Evolutionary conservation across 1,140 invertebrate species (phyloP).

Genomic region (Orussus abietinus): DNA sequence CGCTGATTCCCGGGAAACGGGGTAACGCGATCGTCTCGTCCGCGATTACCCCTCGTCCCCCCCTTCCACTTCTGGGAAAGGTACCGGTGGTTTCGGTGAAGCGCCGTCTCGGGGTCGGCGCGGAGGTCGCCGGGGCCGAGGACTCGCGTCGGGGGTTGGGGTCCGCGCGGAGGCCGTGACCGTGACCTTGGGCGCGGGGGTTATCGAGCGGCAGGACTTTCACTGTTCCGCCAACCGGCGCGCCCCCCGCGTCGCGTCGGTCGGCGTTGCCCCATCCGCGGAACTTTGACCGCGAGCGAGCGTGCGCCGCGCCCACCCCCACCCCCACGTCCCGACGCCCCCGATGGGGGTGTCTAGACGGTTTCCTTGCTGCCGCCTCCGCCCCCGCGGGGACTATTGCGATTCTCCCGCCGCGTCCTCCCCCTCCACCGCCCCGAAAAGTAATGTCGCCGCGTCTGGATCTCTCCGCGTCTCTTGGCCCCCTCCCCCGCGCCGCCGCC

Average conservation of each 20-base stretch:
- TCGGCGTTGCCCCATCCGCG: slow-evolving; percentile 43
- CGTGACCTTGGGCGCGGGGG: slow-evolving; percentile 45
- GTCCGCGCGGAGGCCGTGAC: slow-evolving; percentile 36
- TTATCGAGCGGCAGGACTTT: slow-evolving; percentile 47
- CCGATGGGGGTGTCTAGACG: slow-evolving; percentile 26
- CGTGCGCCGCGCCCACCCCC: slow-evolving; percentile 52
- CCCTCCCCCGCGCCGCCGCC: not conserved
- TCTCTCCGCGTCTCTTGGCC: slow-evolving; percentile 2
- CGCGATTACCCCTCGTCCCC: no score
- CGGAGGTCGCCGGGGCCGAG: slow-evolving; percentile 15
- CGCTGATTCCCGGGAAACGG: no score
- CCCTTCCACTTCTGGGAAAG: no score
- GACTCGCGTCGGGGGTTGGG: slow-evolving; percentile 22
- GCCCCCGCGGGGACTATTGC: not conserved
- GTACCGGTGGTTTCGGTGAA: not conserved
- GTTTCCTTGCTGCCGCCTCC: slow-evolving; percentile 1
- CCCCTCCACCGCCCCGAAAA: slow-evolving; percentile 13
- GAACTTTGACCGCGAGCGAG: slow-evolving; percentile 51
- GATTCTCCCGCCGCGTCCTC: slow-evolving; percentile 1
- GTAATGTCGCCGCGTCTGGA: slow-evolving; percentile 24
- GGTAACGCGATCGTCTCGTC: no score
- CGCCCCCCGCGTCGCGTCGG: slow-evolving; percentile 33
- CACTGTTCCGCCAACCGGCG: slow-evolving; percentile 24
- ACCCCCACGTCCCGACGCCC: slow-evolving; percentile 47
- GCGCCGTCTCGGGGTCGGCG: slow-evolving; percentile 20